A percentile compares a stretch with the other conserved stretches of the same genome.
Conservation (phyloP, 2,888 invertebrate species). For the Netelia virgata region DNA sequence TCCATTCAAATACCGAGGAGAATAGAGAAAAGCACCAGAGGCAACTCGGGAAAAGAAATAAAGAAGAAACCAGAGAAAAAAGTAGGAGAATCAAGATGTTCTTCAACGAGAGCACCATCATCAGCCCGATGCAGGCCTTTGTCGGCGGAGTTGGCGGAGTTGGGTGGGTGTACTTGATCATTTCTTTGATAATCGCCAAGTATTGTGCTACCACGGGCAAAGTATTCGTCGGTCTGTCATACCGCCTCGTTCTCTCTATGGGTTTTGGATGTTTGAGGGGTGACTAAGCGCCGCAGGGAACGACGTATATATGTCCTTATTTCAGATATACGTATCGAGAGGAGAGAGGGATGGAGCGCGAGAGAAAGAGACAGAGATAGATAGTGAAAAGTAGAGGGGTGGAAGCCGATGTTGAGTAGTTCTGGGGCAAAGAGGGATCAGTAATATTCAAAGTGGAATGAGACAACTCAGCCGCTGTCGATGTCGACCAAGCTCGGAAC, state of each 20-base stretch:
- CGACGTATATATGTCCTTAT: conserved; percentile 25
- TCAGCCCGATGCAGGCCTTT: conserved; percentile 80
- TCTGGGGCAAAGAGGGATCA: conserved; percentile 23
- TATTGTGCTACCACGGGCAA: conserved; percentile 71
- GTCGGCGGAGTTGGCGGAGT: conserved; percentile 75
- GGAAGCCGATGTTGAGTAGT: conserved; percentile 44
- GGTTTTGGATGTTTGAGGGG: conserved; percentile 3
- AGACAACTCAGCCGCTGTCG: conserved; percentile 36
- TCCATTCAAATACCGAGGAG: background rate
- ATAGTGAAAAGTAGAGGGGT: conserved; percentile 35
- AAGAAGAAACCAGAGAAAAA: conserved; percentile 36
- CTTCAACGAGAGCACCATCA: conserved; percentile 79
- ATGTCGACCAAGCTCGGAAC: conserved; percentile 53
- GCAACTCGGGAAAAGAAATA: conserved; percentile 15
- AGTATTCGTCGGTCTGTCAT: background rate
- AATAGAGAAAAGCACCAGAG: conserved; percentile 12
- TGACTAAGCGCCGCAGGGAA: conserved; percentile 21
- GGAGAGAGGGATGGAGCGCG: conserved; percentile 20
- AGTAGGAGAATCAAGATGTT: conserved; percentile 74
- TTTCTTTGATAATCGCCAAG: conserved; percentile 76
- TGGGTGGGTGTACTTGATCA: conserved; percentile 79
- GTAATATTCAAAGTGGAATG: conserved; percentile 54
- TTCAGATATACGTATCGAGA: background rate
- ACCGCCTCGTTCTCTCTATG: background rate
- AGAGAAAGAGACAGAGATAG: conserved; percentile 23